Percentiles rank a stretch among this genome's conserved stretches.
phyloP scores from a whole-genome alignment of 2,797 vertebrate species.

The Discoglossus pictus region DNA sequence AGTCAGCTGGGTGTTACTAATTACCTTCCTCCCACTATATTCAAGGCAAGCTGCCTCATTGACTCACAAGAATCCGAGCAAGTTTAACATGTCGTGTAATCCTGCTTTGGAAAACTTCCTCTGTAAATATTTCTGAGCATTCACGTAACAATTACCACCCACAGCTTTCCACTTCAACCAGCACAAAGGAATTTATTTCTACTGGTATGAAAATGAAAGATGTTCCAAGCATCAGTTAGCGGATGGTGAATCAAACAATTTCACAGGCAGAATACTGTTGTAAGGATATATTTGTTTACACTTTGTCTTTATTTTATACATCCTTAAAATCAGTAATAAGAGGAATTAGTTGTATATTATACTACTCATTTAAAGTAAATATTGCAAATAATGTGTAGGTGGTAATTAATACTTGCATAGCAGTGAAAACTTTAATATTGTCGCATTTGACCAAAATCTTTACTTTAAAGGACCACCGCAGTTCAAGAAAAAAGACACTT shows the following conservation, averaged over 20 bases:
- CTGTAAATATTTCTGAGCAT: neutral
- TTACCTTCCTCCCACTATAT: constrained; percentile 3
- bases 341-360: no score
- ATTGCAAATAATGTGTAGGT: no score
- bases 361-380: no score
- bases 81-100: neutral
- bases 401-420: no score
- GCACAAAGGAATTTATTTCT: neutral
- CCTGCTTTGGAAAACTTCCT: neutral
- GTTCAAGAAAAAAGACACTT: no score
- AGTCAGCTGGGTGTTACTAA: constrained; percentile 24
- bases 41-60: constrained; percentile 5
- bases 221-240: no score
- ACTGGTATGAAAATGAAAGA: neutral
- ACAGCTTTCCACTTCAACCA: neutral
- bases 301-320: no score
- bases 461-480: no score
- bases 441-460: no score
- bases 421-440: no score
- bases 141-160: neutral
- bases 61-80: constrained; percentile 9
- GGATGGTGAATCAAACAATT: neutral
- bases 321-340: no score
- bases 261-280: neutral
- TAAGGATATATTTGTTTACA: neutral